Base-by-base conservation (phyloP, 2,888 invertebrate species). In the Patella caerulea region DNA sequence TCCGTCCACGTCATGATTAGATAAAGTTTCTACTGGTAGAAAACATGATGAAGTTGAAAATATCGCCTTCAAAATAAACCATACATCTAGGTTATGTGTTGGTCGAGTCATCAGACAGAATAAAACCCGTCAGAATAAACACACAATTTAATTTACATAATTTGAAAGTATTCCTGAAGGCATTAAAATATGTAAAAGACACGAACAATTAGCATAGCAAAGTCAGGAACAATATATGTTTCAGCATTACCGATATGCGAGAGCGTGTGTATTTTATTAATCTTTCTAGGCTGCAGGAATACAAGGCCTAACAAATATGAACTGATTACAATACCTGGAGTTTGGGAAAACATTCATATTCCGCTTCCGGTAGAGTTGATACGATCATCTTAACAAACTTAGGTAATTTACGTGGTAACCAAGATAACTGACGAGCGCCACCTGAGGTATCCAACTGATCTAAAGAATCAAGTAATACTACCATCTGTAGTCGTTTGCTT, bases 401-500 rank as follows among this genome's bases (percentile, higher is more conserved):
- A 9, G 87, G 85, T 4, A 89, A 81, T 56, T 78, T 80, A 52
- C 75, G 75, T 29, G 88, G 88, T 29, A 89, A 77, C 89, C 89
- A 89, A 29, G 80, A 80, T 29, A 89, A 74, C 56, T 87, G 85
- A 52, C 87, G 79, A 0, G 86, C 88, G 70, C 86, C 87, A 77
- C 87, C 83, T 17, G 82, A 76, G 24, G 84, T 78, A 75, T 86
- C 86, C 12, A 89, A 78, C 80, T 87, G 86, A 72, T 89, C 89
- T 14, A 89, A 81, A 0, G 88, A 87, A 77, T 89, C 89, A 9
- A 89, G 79, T 3, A 87, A 72, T 5, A 89, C 52, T 1, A 89
- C 75, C 34, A 89, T 74, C 1, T 84, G 86, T 24, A 74, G 74
- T 3, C 78, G 76, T 2, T 72, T 17, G 2, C 78, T 78, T n/a